These are phyloP conservation scores for Habrosyne pyritoides DNA, from an alignment of 2,888 invertebrate genomes.

Conservation along the genomic window DNA sequence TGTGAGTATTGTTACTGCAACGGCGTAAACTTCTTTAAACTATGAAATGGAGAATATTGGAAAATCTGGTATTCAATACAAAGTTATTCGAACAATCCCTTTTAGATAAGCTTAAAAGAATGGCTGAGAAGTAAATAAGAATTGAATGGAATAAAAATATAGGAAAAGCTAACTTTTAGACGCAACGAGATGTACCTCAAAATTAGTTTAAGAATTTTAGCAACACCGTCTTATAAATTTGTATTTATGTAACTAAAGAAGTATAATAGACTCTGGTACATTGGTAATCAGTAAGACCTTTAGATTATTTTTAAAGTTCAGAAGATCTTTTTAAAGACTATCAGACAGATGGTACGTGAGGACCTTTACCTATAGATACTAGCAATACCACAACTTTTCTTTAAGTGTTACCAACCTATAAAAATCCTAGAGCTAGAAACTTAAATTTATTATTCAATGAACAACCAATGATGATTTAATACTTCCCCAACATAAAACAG, in stretches of 20 bases:
- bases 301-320: too few relatives aligned
- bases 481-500: not conserved
- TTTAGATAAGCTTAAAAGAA: not conserved
- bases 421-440: not conserved
- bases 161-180: not conserved
- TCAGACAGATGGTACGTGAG: too few relatives aligned
- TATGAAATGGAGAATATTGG: slow-evolving; percentile 1
- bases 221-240: too few relatives aligned
- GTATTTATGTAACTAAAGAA: too few relatives aligned
- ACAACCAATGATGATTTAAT: not conserved
- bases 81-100: not conserved
- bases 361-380: too few relatives aligned
- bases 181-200: too few relatives aligned
- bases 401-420: too few relatives aligned
- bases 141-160: not conserved
- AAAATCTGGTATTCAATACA: not conserved
- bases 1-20: not conserved
- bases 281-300: too few relatives aligned
- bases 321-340: too few relatives aligned
- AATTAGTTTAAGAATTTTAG: too few relatives aligned
- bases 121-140: not conserved
- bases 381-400: too few relatives aligned
- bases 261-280: too few relatives aligned
- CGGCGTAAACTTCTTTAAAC: not conserved
- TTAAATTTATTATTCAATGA: not conserved